Conservation (phyloP, 2,113 vertebrate genomes). For the Lampris incognitus region DNA sequence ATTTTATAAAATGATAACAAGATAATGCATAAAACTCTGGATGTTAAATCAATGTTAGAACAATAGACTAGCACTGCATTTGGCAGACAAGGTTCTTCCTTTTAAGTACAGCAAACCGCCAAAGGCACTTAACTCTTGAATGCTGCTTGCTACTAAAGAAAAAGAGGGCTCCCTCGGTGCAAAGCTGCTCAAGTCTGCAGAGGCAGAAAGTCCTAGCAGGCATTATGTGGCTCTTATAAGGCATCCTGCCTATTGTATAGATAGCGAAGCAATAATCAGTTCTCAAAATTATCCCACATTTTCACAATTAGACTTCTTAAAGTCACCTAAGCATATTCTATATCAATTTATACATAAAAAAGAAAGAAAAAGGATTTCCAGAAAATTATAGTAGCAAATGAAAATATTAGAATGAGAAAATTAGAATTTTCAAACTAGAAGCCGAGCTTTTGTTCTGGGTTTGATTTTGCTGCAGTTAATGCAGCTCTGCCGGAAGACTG, state of each 20-base stretch:
- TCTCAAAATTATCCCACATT: too few relatives aligned
- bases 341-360: not conserved
- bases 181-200: conserved; percentile 55
- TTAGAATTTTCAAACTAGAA: too few relatives aligned
- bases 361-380: not conserved
- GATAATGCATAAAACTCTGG: not conserved
- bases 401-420: too few relatives aligned
- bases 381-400: not conserved
- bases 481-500: not conserved
- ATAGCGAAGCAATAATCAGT: too few relatives aligned
- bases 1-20: conserved; percentile 3
- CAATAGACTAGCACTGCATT: conserved; percentile 54
- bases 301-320: too few relatives aligned
- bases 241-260: not conserved
- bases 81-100: conserved; percentile 24
- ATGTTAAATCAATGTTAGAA: conserved; percentile 49
- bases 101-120: conserved; percentile 71
- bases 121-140: conserved; percentile 43
- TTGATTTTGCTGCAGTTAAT: not conserved
- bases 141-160: conserved; percentile 44
- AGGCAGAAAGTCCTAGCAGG: conserved; percentile 64
- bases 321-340: not conserved
- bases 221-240: conserved; percentile 55
- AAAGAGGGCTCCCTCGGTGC: conserved; percentile 42
- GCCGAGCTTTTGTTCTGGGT: not conserved